phyloP scores from a whole-genome alignment of 2,113 vertebrate genomes.

The Tyrannus savana region DNA sequence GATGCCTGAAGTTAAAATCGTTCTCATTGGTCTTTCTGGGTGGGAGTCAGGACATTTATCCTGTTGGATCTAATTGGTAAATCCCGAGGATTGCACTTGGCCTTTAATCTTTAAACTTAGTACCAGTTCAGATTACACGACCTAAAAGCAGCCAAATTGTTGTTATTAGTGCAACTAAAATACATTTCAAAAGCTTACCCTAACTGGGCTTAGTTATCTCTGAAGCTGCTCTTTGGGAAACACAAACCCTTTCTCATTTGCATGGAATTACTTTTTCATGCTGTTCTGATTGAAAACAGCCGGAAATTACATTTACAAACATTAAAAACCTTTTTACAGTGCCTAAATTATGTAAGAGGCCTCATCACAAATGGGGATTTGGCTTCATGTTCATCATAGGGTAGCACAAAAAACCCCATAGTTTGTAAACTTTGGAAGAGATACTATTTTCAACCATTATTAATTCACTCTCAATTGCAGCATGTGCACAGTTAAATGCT shows the following conservation, averaged over 20 bases:
- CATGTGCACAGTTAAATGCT: not conserved
- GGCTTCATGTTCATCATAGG: not conserved
- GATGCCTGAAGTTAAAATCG: not conserved
- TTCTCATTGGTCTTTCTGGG: not conserved
- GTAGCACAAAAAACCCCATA: not conserved
- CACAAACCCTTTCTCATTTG: not conserved
- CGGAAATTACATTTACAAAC: not conserved
- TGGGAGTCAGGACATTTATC: not conserved
- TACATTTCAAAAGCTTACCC: not conserved
- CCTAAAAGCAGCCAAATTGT: not conserved
- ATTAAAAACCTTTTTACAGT: not conserved
- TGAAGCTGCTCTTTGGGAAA: not conserved
- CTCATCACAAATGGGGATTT: not conserved
- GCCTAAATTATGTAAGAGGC: not conserved
- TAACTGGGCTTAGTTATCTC: not conserved
- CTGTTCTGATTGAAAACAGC: slow-evolving; percentile 10
- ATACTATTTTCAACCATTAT: not conserved
- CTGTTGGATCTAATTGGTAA: slow-evolving; percentile 20
- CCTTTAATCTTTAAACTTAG: slow-evolving; percentile 8
- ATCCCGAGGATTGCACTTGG: slow-evolving; percentile 7
- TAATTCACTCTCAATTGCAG: not conserved
- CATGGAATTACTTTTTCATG: not conserved
- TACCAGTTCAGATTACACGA: slow-evolving; percentile 20
- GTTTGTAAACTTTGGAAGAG: not conserved
- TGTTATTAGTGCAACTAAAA: slow-evolving; percentile 15